phyloP scores from a whole-genome alignment of 2,797 vertebrate genomes.

The Serranus cabrilla region DNA sequence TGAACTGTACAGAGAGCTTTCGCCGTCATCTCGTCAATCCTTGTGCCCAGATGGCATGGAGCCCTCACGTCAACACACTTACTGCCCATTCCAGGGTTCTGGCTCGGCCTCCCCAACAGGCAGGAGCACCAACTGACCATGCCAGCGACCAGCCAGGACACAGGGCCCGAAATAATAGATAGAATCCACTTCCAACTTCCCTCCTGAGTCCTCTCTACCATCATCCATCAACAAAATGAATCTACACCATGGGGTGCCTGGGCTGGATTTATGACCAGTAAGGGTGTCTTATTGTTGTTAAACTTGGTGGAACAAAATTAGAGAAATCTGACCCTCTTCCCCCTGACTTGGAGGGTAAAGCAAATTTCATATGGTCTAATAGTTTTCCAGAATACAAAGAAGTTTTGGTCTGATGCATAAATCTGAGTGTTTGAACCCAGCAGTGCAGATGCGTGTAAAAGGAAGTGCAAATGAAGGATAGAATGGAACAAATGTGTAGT shows the following conservation, averaged over 20 bases:
- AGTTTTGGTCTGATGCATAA: conserved; percentile 11
- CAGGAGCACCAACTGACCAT: conserved; percentile 69
- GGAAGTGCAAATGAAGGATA: conserved; percentile 45
- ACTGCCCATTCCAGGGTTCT: conserved; percentile 75
- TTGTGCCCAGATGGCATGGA: conserved; percentile 84
- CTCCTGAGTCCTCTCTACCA: conserved; percentile 65
- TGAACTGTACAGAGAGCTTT: conserved; percentile 71
- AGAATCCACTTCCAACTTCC: conserved; percentile 76
- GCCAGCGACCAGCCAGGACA: conserved; percentile 77
- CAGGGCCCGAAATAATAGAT: conserved; percentile 73
- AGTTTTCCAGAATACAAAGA: conserved; percentile 47
- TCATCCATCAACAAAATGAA: conserved; percentile 82
- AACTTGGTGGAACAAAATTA: conserved; percentile 60
- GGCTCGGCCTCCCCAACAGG: conserved; percentile 66
- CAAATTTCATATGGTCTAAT: conserved; percentile 38
- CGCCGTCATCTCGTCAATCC: conserved; percentile 72
- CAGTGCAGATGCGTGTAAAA: conserved; percentile 45
- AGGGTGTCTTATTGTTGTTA: conserved; percentile 65
- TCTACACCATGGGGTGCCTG: conserved; percentile 56
- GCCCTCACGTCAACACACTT: conserved; percentile 80
- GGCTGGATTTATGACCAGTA: conserved; percentile 63
- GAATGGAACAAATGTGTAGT: conserved; percentile 60
- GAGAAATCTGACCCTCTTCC: conserved; percentile 42
- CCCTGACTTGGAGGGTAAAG: conserved; percentile 26
- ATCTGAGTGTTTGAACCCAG: conserved; percentile 26